phyloP scores from a whole-genome alignment of 1,140 invertebrate species.

The Saccostrea cuccullata region DNA sequence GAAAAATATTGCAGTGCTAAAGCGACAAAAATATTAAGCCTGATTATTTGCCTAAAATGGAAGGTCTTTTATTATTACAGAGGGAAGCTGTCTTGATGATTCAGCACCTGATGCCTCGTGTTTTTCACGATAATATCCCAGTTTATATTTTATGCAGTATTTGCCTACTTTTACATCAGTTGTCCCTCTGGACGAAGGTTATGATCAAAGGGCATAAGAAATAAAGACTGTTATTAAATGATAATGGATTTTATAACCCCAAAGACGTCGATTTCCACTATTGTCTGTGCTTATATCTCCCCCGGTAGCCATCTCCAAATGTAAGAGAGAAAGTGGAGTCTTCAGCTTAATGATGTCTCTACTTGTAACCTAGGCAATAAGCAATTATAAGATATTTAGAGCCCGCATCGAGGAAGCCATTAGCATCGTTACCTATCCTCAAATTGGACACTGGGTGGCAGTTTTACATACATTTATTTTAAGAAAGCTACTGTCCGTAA shows the following conservation, averaged over 20 bases:
- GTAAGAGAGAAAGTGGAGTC: not conserved
- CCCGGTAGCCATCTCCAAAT: not conserved
- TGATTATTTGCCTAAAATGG: no score
- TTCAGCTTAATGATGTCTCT: not conserved
- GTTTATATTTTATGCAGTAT: no score
- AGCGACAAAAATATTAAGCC: no score
- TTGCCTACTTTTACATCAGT: not conserved
- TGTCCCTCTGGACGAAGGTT: not conserved
- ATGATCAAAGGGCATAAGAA: not conserved
- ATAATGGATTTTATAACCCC: slow-evolving; percentile 3
- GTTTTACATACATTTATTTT: not conserved
- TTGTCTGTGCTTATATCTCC: not conserved
- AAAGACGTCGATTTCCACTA: not conserved
- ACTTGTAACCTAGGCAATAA: not conserved
- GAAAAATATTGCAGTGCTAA: no score
- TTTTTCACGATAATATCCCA: no score
- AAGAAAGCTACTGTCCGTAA: not conserved
- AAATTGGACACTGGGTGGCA: not conserved
- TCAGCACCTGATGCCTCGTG: no score
- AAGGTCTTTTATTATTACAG: no score
- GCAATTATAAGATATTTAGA: not conserved
- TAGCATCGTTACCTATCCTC: not conserved
- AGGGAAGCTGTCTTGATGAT: no score
- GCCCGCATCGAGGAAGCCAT: not conserved
- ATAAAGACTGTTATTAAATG: not conserved